These are phyloP conservation scores for Myoxocephalus aenaeus DNA, from an alignment of 2,797 vertebrate genomes.

Conservation along the genomic window DNA sequence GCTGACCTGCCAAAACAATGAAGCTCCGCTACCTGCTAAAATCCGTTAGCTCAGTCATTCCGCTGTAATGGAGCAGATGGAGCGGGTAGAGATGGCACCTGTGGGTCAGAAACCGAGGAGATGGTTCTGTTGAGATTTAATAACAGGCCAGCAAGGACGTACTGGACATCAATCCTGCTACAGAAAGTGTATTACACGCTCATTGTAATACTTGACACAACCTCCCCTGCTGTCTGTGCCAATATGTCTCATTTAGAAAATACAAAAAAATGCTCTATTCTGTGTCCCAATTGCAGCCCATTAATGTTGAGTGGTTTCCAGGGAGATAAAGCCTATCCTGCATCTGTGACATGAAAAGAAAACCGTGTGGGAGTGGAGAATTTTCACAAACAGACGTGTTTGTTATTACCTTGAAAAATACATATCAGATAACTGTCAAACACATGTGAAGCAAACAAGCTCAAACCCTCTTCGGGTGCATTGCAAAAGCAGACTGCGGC, in stretches of 20 bases:
- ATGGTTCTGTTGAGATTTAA: constrained; percentile 56
- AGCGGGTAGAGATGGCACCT: constrained; percentile 18
- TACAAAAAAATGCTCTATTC: background rate
- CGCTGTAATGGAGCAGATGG: constrained; percentile 45
- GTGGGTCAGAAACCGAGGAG: constrained; percentile 48
- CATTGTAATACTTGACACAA: constrained; percentile 53
- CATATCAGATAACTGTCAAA: constrained; percentile 16
- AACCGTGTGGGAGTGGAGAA: constrained; percentile 8
- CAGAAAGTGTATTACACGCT: constrained; percentile 40
- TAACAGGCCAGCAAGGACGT: constrained; percentile 51
- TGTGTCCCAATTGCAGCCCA: constrained; percentile 21
- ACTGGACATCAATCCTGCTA: constrained; percentile 49
- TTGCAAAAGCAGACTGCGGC: background rate
- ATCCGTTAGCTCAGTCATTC: constrained; percentile 53
- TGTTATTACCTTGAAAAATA: constrained; percentile 41
- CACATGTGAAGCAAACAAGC: constrained; percentile 39
- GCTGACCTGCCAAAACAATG: constrained; percentile 53
- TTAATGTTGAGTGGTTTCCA: constrained; percentile 44
- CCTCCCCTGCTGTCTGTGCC: constrained; percentile 37
- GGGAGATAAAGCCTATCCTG: constrained; percentile 23
- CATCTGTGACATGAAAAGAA: constrained; percentile 34
- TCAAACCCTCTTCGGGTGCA: constrained; percentile 5
- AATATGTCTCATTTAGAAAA: constrained; percentile 45
- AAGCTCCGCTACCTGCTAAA: constrained; percentile 52
- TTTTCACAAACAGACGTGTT: constrained; percentile 25